A percentile compares a stretch with the other conserved stretches of the same genome.
Conservation (phyloP, 2,797 vertebrate species). For the Sarcophilus harrisii region DNA sequence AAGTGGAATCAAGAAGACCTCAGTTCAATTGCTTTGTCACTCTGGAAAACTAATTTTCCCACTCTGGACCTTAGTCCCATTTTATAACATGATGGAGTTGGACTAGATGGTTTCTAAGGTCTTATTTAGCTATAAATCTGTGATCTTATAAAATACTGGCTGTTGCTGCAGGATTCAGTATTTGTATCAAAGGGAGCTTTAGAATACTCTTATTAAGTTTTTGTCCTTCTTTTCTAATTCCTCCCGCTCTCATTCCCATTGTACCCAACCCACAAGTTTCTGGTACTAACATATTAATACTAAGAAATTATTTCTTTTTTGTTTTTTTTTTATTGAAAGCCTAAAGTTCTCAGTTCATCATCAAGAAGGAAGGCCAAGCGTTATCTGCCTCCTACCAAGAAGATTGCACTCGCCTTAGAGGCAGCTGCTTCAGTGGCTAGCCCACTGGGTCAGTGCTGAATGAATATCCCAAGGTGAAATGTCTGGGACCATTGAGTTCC, state of each 20-base stretch:
- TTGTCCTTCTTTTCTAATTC: background rate
- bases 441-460: background rate
- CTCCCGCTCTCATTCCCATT: background rate
- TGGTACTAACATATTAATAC: background rate
- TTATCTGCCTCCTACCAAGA: background rate
- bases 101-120: background rate
- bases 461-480: background rate
- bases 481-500: background rate
- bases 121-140: background rate
- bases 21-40: background rate
- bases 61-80: background rate
- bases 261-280: background rate
- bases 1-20: background rate
- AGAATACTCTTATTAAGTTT: background rate
- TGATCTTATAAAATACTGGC: background rate
- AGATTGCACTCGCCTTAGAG: background rate
- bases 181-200: background rate
- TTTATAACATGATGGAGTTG: background rate
- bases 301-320: background rate
- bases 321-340: background rate
- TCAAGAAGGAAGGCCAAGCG: background rate
- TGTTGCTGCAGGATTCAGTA: background rate
- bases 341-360: background rate
- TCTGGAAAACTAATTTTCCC: background rate
- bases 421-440: background rate